phyloP scores from a whole-genome alignment of 1,140 invertebrate species.

The Papilio aristodemus region DNA sequence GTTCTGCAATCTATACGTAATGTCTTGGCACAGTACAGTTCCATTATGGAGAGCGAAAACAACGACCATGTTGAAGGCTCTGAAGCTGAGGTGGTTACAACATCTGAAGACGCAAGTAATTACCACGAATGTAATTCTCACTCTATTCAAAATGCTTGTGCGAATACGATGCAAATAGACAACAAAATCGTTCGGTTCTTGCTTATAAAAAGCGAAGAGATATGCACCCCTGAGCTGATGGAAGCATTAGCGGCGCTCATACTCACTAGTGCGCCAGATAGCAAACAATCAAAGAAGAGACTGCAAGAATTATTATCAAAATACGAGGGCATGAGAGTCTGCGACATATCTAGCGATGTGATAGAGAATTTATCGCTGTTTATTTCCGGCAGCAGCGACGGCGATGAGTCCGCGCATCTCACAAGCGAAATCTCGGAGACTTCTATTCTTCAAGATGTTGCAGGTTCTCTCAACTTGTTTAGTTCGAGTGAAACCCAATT shows the following conservation, averaged over 20 bases:
- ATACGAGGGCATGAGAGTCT: slow-evolving; percentile 69
- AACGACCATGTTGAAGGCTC: slow-evolving; percentile 48
- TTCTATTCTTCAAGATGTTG: slow-evolving; percentile 69
- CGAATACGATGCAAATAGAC: slow-evolving; percentile 58
- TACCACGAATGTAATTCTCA: slow-evolving; percentile 50
- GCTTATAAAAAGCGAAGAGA: slow-evolving; percentile 64
- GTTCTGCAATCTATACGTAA: slow-evolving; percentile 83
- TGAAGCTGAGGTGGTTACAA: slow-evolving; percentile 47
- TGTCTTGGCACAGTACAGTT: slow-evolving; percentile 68
- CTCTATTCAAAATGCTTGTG: slow-evolving; percentile 45
- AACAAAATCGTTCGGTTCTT: slow-evolving; percentile 76
- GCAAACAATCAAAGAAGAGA: slow-evolving; percentile 55
- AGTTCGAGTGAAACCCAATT: slow-evolving; percentile 66
- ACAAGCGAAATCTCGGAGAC: slow-evolving; percentile 59
- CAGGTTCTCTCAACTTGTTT: slow-evolving; percentile 70
- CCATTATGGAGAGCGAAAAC: slow-evolving; percentile 54
- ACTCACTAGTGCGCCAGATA: slow-evolving; percentile 48
- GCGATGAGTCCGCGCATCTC: slow-evolving; percentile 50
- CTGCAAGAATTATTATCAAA: slow-evolving; percentile 67
- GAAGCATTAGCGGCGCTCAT: slow-evolving; percentile 64
- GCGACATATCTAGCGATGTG: slow-evolving; percentile 70
- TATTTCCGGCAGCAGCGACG: slow-evolving; percentile 46
- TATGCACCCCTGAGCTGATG: slow-evolving; percentile 68
- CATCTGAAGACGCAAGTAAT: slow-evolving; percentile 46
- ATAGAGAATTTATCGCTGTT: slow-evolving; percentile 68